phyloP scores from a whole-genome alignment of 2,888 invertebrate genomes.

The Ectobius pallidus region DNA sequence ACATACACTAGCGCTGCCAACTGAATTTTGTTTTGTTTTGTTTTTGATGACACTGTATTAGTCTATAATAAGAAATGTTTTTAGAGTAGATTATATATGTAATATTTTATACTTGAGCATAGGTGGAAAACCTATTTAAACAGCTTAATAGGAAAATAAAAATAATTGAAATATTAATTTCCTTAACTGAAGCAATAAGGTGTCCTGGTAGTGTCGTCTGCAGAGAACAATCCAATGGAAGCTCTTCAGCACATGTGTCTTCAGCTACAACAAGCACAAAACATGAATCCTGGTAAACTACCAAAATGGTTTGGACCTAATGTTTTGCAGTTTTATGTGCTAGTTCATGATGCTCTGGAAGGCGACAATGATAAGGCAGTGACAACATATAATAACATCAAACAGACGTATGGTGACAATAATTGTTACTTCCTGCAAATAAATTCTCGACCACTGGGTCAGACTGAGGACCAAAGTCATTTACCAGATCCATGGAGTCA shows the following conservation, averaged over 20 bases:
- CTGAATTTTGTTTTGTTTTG: too few species aligned
- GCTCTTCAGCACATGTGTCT: constrained; percentile 81
- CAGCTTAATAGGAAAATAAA: too few species aligned
- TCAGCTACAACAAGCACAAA: constrained; percentile 79
- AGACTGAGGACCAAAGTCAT: constrained; percentile 59
- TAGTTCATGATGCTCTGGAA: constrained; percentile 74
- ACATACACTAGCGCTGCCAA: too few species aligned
- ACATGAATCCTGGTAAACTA: constrained; percentile 74
- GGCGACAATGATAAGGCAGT: constrained; percentile 69
- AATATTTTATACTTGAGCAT: too few species aligned
- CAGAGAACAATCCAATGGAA: constrained; percentile 71
- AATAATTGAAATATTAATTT: too few species aligned
- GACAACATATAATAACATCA: constrained; percentile 80
- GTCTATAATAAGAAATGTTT: too few species aligned
- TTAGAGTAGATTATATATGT: too few species aligned
- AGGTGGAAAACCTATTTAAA: too few species aligned
- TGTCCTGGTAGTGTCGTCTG: constrained; percentile 62
- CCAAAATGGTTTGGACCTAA: constrained; percentile 68
- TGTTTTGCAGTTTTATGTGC: constrained; percentile 85
- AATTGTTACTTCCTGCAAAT: constrained; percentile 90
- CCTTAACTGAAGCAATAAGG: constrained; percentile 48
- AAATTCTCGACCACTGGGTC: constrained; percentile 75
- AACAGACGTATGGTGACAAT: constrained; percentile 83
- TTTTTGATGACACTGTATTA: too few species aligned
- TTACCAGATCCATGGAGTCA: constrained; percentile 86